Evolutionary conservation across 2,113 vertebrate genomes (phyloP), one percentile per base, ranked within the genome.

Genomic region (Plectropomus leopardus): DNA sequence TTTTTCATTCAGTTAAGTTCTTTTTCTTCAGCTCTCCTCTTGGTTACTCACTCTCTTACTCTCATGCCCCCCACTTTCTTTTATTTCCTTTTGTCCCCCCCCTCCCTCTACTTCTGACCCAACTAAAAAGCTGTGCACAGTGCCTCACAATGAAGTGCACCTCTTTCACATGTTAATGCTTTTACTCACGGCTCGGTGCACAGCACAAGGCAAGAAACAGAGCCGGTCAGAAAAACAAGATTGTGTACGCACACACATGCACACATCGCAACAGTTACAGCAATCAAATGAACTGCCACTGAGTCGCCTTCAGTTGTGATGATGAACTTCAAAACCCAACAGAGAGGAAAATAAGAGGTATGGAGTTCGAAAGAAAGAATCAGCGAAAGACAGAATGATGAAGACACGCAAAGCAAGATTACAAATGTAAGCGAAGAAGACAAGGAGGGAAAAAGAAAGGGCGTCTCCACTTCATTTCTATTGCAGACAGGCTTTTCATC

Each of bases 141-240:
- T 78, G 86, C 89, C 87, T 91, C 88, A 90, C 92, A 92, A 92
- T 93, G 86, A 92, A 93, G 88, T 85, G 84, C 21, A 42, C 50
- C 83, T 89, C 90, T 93, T 95, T 95, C 92, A 92, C 87, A 95
- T 95, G 94, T 88, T 94, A 95, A 95, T 95, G 86, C 71, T 79
- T 80, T 95, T 94, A 94, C 90, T 91, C 88, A 81, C 76, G 66
- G 85, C 88, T 87, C 92, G 89, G 83, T 63, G 89, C 83, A 64
- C 90, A 61, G 68, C 74, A 83, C 90, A 89, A 80, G 78, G 78
- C 86, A 68, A 84, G 90, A 81, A 87, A 86, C 82, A 76, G 85
- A 87, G 86, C 84, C n/a, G 82, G 60, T 64, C 81, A 28, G 82
- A 69, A 88, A 90, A 91, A 91, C 86, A 88, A 88, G 80, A 36